Evolutionary conservation across 1,140 invertebrate genomes (phyloP).

Genomic region (Cylas formicarius): DNA sequence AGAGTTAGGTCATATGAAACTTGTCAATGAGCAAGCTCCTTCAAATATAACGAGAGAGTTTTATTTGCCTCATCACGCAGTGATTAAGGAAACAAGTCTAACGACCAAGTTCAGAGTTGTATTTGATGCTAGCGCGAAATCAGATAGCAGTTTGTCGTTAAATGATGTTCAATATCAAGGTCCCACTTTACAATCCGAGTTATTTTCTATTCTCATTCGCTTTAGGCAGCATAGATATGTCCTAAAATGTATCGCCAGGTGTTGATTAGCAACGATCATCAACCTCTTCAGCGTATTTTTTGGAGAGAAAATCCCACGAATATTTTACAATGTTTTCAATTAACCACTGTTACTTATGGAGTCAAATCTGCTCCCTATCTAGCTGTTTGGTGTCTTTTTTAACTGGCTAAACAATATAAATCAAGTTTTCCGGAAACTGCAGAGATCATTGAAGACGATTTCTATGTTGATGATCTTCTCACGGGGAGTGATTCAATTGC

Average conservation of each 20-base stretch:
- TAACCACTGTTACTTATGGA: constrained; percentile 38
- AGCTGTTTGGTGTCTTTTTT: constrained; percentile 34
- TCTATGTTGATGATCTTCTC: constrained; percentile 45
- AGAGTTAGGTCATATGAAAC: constrained; percentile 12
- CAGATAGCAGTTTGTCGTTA: constrained; percentile 22
- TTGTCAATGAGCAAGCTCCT: background rate
- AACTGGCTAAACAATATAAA: constrained; percentile 28
- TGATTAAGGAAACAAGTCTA: constrained; percentile 32
- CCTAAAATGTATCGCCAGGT: constrained; percentile 42
- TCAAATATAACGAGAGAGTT: background rate
- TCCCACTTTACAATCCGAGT: constrained; percentile 32
- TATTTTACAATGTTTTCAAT: constrained; percentile 21
- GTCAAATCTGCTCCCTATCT: constrained; percentile 34
- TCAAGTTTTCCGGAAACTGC: constrained; percentile 24
- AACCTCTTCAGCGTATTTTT: constrained; percentile 37
- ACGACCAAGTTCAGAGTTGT: constrained; percentile 38
- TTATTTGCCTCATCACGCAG: constrained; percentile 42
- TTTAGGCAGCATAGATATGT: constrained; percentile 33
- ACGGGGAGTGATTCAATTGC: constrained; percentile 31
- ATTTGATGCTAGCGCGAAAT: constrained; percentile 35
- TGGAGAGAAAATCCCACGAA: constrained; percentile 30
- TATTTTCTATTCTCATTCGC: constrained; percentile 31
- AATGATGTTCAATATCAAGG: constrained; percentile 28
- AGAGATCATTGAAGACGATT: constrained; percentile 33
- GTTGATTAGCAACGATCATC: constrained; percentile 28